These are phyloP conservation scores for Eupithecia tripunctaria DNA, from an alignment of 2,888 invertebrate genomes.

Conservation along the genomic window DNA sequence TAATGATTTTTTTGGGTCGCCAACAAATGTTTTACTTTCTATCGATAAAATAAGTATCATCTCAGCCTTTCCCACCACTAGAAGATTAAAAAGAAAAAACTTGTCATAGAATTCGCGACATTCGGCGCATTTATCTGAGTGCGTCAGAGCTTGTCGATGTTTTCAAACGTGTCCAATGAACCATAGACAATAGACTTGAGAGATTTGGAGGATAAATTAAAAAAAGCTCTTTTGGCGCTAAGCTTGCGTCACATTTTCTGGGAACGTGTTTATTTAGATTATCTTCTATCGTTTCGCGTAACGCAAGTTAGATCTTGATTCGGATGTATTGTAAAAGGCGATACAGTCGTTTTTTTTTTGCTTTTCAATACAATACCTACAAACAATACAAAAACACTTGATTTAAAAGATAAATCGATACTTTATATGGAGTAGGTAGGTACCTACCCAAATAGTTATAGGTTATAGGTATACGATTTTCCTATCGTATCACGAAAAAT, in stretches of 20 bases:
- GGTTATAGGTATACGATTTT: no score
- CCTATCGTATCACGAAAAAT: no score
- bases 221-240: conserved; percentile 37
- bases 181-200: conserved; percentile 35
- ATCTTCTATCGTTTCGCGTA: conserved; percentile 17
- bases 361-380: no score
- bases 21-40: neutral
- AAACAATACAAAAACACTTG: no score
- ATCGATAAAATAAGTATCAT: neutral
- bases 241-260: conserved; percentile 45
- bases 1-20: neutral
- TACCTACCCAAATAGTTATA: no score
- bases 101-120: conserved; percentile 45
- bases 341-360: neutral
- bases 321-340: neutral
- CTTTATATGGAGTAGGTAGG: no score
- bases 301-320: conserved; percentile 14
- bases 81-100: conserved; percentile 45
- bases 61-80: conserved; percentile 37
- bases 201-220: conserved; percentile 4
- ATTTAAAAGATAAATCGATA: no score
- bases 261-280: conserved; percentile 39
- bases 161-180: conserved; percentile 49
- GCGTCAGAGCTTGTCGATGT: conserved; percentile 57
- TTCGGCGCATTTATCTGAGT: conserved; percentile 48